A percentile compares a stretch with the other conserved stretches of the same genome.
Evolutionary conservation across 2,888 invertebrate species (phyloP).

Genomic region (Cerceris rybyensis): DNA sequence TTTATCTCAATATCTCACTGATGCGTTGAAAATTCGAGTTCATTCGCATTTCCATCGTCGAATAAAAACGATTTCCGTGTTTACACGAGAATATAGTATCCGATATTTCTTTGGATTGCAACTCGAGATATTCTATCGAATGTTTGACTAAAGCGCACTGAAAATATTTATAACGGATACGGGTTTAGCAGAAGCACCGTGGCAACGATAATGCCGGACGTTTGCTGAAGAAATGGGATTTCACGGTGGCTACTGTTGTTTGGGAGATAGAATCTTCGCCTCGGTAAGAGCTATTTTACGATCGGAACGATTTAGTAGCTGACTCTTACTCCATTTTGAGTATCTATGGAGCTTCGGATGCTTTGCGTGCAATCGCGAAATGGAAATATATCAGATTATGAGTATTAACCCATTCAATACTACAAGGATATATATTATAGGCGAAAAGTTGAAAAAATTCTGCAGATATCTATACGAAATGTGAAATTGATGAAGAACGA

Average conservation of each 20-base stretch:
- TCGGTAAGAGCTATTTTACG: constrained; percentile 5
- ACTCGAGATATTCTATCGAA: background rate
- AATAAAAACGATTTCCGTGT: background rate
- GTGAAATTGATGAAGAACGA: too few species aligned
- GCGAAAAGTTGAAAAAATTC: too few species aligned
- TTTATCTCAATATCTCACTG: too few species aligned
- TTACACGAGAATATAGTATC: background rate
- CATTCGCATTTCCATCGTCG: background rate
- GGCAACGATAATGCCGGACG: background rate
- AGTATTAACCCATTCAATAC: too few species aligned
- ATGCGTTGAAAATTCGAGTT: too few species aligned
- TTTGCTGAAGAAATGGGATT: constrained; percentile 18
- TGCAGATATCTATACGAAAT: too few species aligned
- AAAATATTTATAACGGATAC: constrained; percentile 4
- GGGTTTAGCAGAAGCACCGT: background rate
- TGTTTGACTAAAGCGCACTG: background rate
- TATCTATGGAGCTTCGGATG: background rate
- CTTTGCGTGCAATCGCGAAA: background rate
- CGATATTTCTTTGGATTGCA: background rate
- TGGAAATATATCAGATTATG: background rate
- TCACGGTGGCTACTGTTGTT: background rate
- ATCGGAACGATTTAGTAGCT: constrained; percentile 13
- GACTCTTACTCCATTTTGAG: background rate
- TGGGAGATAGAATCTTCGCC: constrained; percentile 8
- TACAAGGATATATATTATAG: too few species aligned